phyloP scores from a whole-genome alignment of 2,888 invertebrate species.

The Ganaspis brasiliensis region DNA sequence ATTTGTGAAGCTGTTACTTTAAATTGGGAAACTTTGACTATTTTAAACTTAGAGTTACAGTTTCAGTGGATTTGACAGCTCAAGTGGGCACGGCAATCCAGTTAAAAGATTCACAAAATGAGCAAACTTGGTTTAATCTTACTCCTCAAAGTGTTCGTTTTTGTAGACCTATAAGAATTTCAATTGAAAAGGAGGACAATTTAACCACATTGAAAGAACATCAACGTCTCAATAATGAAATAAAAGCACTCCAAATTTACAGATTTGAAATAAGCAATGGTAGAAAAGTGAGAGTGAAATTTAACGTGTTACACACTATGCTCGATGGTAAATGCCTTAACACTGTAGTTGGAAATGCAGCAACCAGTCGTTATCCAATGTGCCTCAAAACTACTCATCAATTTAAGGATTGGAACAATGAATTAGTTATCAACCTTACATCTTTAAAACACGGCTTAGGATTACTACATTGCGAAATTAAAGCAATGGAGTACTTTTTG shows the following conservation, averaged over 20 bases:
- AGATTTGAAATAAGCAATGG: neutral
- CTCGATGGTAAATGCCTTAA: neutral
- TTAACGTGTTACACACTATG: neutral
- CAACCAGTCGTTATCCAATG: neutral
- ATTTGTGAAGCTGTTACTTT: neutral
- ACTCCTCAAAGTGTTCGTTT: too few relatives aligned
- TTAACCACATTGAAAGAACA: neutral
- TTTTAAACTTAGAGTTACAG: neutral
- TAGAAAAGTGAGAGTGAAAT: neutral
- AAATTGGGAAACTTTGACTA: neutral
- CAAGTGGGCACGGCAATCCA: neutral
- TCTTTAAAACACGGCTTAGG: slow-evolving; percentile 1
- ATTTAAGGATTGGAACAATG: neutral
- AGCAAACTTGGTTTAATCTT: neutral
- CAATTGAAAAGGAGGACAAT: neutral
- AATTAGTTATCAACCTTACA: neutral
- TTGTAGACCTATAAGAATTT: too few relatives aligned
- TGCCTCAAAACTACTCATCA: neutral
- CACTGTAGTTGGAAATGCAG: neutral
- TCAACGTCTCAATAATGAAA: neutral
- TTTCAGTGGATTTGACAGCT: neutral
- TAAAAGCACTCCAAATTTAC: neutral
- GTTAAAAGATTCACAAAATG: neutral
- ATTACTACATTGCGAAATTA: neutral
- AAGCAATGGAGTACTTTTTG: too few relatives aligned